Evolutionary conservation across 2,888 invertebrate species (phyloP).

Genomic region (Syrista parreyssii): DNA sequence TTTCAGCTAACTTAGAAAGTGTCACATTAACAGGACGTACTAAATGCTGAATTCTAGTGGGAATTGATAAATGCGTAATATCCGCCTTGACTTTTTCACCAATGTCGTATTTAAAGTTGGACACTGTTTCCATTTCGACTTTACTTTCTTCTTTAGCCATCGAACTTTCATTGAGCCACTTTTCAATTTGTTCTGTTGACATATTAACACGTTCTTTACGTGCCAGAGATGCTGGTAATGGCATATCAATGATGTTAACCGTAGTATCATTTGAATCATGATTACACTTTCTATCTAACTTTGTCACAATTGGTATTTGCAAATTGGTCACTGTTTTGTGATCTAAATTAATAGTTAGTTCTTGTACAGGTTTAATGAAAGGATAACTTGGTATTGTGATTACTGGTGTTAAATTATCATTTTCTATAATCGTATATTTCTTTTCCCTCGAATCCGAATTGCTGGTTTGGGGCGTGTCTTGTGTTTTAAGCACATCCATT

Average conservation of each 20-base stretch:
- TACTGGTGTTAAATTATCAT: slow-evolving; percentile 10
- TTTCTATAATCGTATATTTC: slow-evolving; percentile 9
- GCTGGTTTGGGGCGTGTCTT: slow-evolving; percentile 23
- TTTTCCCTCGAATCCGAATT: slow-evolving; percentile 18
- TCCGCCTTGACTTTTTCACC: slow-evolving; percentile 43
- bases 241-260: slow-evolving; percentile 52
- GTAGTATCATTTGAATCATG: slow-evolving; percentile 33
- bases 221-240: slow-evolving; percentile 56
- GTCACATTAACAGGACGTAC: slow-evolving; percentile 63
- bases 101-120: slow-evolving; percentile 40
- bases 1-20: slow-evolving; percentile 53
- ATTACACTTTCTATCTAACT: slow-evolving; percentile 34
- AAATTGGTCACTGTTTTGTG: slow-evolving; percentile 10
- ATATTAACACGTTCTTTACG: slow-evolving; percentile 75
- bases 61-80: slow-evolving; percentile 57
- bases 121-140: slow-evolving; percentile 53
- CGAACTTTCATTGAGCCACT: slow-evolving; percentile 73
- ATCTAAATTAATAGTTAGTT: background rate
- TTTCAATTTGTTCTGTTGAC: slow-evolving; percentile 78
- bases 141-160: slow-evolving; percentile 66
- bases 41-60: slow-evolving; percentile 61
- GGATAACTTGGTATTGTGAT: slow-evolving; percentile 8
- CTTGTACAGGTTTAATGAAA: slow-evolving; percentile 13
- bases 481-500: slow-evolving; percentile 22
- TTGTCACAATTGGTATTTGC: slow-evolving; percentile 14